Base-by-base conservation (phyloP, 2,113 vertebrate species). In the Phodopus roborovskii region DNA sequence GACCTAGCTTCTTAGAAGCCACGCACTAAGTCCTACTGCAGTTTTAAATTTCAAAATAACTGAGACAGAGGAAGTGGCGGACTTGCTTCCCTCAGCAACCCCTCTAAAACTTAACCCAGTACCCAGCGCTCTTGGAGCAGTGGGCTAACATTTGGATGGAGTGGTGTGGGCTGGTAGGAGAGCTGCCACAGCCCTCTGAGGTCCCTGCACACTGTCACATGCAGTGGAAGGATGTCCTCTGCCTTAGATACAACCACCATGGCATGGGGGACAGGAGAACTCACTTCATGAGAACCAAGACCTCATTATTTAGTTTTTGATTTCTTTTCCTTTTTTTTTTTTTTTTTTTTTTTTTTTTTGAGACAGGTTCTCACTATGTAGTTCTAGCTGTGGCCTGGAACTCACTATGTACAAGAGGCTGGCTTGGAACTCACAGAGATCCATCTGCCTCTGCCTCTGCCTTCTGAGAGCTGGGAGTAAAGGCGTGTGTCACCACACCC, bases 1-100 rank as follows among this genome's bases (percentile, higher is more conserved):
- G 6, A 30, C 0, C 75, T 45, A 56, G 20, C 64, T 64, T 39
- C 58, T 75, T 19, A 39, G 73, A 7, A 24, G 77, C 74, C 74
- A 68, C 5, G 28, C 45, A 19, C 28, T 1, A n/a, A 73, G 48
- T 83, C 53, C 81, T 71, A 75, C 1, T 66, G 10, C 5, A 53
- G n/a, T 5, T 66, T 71, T 83, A 66, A 58, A 90, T 62, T 90
- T 88, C 66, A 60, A 88, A 90, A 92, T 68, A 64, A 73, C 84
- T 66, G 16, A n/a, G 88, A 78, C 92, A 39, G 22, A 30, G 36
- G 48, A 92, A 82, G 42, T 28, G 28, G n/a, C 60, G 66, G 28
- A 66, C 50, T 62, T 82, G 5, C 30, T 62, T 77, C 56, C 56
- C 30, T 26, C 6, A 50, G 24, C 0, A 79, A 19, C 36, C 28